Base-by-base conservation (phyloP, 2,797 vertebrate species). In the Anguilla pacifica region DNA sequence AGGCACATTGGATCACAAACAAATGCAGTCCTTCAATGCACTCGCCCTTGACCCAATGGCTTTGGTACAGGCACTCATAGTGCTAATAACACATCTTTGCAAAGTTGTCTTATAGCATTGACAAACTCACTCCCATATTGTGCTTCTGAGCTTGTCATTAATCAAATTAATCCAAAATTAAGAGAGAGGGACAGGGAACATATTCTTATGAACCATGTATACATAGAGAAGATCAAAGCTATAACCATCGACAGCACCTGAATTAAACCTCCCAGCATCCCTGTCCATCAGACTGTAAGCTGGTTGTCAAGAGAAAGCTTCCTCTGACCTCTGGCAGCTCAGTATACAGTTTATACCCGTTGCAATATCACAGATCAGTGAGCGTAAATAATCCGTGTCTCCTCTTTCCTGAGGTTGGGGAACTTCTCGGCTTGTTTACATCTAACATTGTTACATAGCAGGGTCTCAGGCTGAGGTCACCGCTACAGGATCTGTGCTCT, bases 231-330 rank as follows among this genome's bases (percentile, higher is more conserved):
- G 17, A 79, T 15, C 31, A 82, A 46, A 49, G 79, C 22, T 35
- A 51, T 59, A 57, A 19, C 51, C 28, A 6, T n/a, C 51, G 1
- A 28, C 55, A 92, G 88, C 93, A 94, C 94, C 94, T 94, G 91
- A 94, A 92, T 92, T 87, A 89, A 93, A 93, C 89, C 92, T 94
- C 89, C 94, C 93, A 91, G 89, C 82, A 70, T 90, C 88, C 89
- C 87, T 92, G 92, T 91, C 93, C 92, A 91, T 92, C 92, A 93
- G 92, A 93, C 94, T 92, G 90, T 87, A 87, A 87, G 86, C 89
- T 90, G 92, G 93, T 92, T 93, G 79, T n/a, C 51, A 57, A 84
- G 83, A 28, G 55, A 57, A 84, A 55, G 83, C 39, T n/a, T 82
- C 79, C 83, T 59, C 55, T 59, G 51, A 84, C 59, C 28, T 59